Conservation (phyloP, 2,797 vertebrate genomes). For the Aplochiton taeniatus region DNA sequence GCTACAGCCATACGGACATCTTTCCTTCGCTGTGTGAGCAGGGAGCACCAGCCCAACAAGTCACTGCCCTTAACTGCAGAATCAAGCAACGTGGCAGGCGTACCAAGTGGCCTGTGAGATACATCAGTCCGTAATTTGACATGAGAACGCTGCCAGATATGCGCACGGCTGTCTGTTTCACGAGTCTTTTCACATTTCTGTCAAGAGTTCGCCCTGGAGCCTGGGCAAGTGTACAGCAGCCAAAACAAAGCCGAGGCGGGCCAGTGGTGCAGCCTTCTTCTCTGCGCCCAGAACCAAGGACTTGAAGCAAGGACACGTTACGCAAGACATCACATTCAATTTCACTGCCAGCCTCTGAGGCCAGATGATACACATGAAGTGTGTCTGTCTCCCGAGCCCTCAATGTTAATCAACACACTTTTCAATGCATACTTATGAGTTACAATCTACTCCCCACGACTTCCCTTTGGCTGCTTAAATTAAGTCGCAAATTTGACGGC, state of each 20-base stretch:
- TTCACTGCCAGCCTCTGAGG: conserved; percentile 65
- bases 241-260: conserved; percentile 47
- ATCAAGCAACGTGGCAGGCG: conserved; percentile 33
- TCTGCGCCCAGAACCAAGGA: conserved; percentile 63
- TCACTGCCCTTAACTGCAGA: conserved; percentile 38
- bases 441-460: conserved; percentile 67
- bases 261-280: conserved; percentile 54
- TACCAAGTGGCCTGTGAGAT: conserved; percentile 48
- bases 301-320: conserved; percentile 68
- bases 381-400: conserved; percentile 63
- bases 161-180: conserved; percentile 58
- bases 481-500: conserved; percentile 66
- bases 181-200: conserved; percentile 64
- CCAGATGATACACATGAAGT: conserved; percentile 64
- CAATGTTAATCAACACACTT: conserved; percentile 73
- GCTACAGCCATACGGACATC: conserved; percentile 22
- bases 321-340: conserved; percentile 70
- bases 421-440: conserved; percentile 75
- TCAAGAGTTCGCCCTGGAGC: conserved; percentile 58
- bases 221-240: conserved; percentile 51
- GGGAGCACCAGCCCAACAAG: conserved; percentile 28
- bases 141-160: conserved; percentile 58
- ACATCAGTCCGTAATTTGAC: conserved; percentile 54
- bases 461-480: conserved; percentile 69
- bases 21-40: conserved; percentile 14